phyloP scores from a whole-genome alignment of 1,140 invertebrate species.

The Littorina saxatilis region DNA sequence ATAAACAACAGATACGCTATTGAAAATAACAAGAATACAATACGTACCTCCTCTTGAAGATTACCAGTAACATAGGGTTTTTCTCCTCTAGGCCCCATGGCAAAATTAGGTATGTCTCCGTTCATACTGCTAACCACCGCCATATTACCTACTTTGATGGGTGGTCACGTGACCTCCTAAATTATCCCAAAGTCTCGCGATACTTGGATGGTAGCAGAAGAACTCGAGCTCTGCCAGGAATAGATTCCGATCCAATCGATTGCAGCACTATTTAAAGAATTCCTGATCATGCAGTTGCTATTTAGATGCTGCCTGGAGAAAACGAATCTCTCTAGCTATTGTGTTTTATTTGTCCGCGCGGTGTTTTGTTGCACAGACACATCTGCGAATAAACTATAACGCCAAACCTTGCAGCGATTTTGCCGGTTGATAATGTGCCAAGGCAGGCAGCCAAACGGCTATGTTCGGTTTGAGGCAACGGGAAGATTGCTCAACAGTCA shows the following conservation, averaged over 20 bases:
- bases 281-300: background rate
- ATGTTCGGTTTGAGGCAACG: too few species aligned
- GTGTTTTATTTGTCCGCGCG: background rate
- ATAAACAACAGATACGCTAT: background rate
- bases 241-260: too few species aligned
- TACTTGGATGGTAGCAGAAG: slow-evolving; percentile 32
- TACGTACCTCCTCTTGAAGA: slow-evolving; percentile 68
- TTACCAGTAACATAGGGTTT: slow-evolving; percentile 59
- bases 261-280: background rate
- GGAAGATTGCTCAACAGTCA: too few species aligned
- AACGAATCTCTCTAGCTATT: too few species aligned
- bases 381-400: too few species aligned
- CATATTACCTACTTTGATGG: slow-evolving; percentile 68
- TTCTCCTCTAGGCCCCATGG: slow-evolving; percentile 54
- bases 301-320: background rate
- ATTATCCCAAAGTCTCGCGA: slow-evolving; percentile 56
- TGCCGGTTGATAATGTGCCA: background rate
- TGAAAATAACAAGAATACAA: slow-evolving; percentile 30
- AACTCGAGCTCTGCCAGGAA: background rate
- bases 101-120: slow-evolving; percentile 70
- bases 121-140: slow-evolving; percentile 70
- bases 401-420: background rate
- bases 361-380: background rate
- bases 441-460: too few species aligned
- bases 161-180: slow-evolving; percentile 64